Evolutionary conservation across 1,140 invertebrate species (phyloP), one percentile per base, ranked within the genome.

Genomic region (Ips nitidus): DNA sequence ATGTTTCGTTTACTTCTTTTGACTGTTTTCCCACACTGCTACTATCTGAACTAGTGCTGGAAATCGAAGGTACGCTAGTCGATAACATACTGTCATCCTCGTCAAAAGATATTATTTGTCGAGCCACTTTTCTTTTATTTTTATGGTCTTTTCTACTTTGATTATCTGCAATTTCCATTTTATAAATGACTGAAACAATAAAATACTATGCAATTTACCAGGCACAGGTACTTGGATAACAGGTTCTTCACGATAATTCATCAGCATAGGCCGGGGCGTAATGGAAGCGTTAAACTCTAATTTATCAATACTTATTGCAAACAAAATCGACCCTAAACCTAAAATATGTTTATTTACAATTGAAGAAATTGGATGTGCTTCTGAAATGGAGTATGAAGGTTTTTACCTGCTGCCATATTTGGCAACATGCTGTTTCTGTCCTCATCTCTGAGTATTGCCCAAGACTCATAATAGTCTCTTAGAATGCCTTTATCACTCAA

Each of bases 271-370:
- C 66, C 76, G 71, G 1, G 41, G 66, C 7, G 63, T 72, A 3
- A 77, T 68, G 0, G 76, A 77, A 69, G 70, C 73, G 83, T 95
- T 93, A 50, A 96, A 82, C 79, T 92, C 90, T 63, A 87, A 81
- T 82, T 92, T 93, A 80, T 97, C 94, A 73, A 95, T 92, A 75
- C 88, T 92, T 76, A 97, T 89, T 39, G 94, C 94, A 84, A 97
- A 97, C 72, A 96, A 84, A 78, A 97, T 90, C 47, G 92, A 90
- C 70, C 88, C 89, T 76, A 96, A 83, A 68, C 92, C 92, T 93
- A 76, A 71, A 75, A 74, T 73, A 22, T 22, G 22, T 22, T 73
- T 75, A 75, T 63, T 58, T 39, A 38, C 37, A 4, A 38, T 47
- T 59, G 41, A 43, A 56, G 1, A 61, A 41, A 0, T 42, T 2